Conservation (phyloP, 1,140 invertebrate species). For the Leguminivora glycinivorella region DNA sequence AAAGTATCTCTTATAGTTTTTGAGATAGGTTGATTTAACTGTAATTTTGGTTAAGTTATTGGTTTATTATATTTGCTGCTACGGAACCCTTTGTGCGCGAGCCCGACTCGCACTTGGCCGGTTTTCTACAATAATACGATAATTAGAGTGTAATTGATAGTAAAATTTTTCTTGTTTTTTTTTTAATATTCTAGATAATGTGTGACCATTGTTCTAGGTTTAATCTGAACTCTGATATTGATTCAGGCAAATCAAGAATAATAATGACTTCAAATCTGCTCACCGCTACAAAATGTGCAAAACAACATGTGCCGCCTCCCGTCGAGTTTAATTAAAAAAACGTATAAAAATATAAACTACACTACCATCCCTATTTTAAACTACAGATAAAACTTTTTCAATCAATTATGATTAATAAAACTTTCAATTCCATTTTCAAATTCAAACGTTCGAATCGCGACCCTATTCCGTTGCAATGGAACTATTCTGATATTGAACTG, state of each 20-base stretch:
- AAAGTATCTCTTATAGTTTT: too few species aligned
- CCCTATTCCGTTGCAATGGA: not conserved
- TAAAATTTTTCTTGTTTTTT: too few species aligned
- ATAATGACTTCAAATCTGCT: not conserved
- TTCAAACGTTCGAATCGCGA: conserved; percentile 18
- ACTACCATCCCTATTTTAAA: conserved; percentile 11
- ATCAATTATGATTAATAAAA: conserved; percentile 22
- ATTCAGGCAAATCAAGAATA: not conserved
- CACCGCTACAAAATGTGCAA: not conserved
- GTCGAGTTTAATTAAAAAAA: not conserved
- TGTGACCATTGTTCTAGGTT: too few species aligned
- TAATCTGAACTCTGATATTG: not conserved
- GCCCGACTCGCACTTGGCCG: too few species aligned
- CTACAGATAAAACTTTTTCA: conserved; percentile 25
- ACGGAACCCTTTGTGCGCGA: too few species aligned
- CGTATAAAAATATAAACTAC: conserved; percentile 17
- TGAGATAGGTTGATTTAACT: too few species aligned
- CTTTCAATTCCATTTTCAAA: conserved; percentile 24
- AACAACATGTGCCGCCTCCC: not conserved
- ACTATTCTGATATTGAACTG: conserved; percentile 28
- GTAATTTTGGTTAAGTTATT: too few species aligned
- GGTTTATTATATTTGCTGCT: too few species aligned
- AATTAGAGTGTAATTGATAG: too few species aligned
- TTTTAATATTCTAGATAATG: too few species aligned
- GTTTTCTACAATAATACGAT: too few species aligned